Conservation (phyloP, 2,888 invertebrate species). For the Acrobasis repandana region DNA sequence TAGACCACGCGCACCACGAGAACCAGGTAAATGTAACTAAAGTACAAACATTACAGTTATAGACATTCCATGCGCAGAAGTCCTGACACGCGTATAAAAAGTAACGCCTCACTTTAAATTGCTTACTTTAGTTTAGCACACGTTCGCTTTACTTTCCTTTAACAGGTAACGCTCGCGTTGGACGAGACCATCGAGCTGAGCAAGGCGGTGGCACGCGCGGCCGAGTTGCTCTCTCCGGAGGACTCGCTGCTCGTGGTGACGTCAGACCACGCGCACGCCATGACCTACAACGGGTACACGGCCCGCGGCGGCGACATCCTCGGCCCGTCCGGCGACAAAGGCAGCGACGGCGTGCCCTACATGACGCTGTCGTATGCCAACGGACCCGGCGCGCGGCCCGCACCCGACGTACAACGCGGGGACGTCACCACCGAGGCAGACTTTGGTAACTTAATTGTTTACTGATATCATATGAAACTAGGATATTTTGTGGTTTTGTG, state of each 20-base stretch:
- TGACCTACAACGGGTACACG: conserved; percentile 61
- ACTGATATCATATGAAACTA: neutral
- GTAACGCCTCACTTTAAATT: too few species aligned
- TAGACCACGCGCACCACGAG: conserved; percentile 87
- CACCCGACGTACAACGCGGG: conserved; percentile 58
- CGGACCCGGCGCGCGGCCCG: conserved; percentile 72
- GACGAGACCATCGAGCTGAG: conserved; percentile 60
- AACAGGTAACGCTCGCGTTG: conserved; percentile 63
- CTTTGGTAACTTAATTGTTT: conserved; percentile 44
- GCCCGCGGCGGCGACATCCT: conserved; percentile 62
- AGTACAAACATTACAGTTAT: neutral
- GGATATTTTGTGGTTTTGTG: too few species aligned
- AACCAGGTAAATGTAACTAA: conserved; percentile 40
- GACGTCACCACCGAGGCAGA: conserved; percentile 63
- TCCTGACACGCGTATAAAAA: too few species aligned
- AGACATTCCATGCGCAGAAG: too few species aligned
- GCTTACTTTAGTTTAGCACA: too few species aligned
- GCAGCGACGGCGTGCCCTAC: conserved; percentile 77
- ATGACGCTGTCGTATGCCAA: conserved; percentile 81
- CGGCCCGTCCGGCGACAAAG: conserved; percentile 63
- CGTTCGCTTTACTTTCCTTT: conserved; percentile 45
- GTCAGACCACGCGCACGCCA: conserved; percentile 63
- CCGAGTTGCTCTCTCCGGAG: conserved; percentile 62
- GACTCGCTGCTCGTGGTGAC: conserved; percentile 87
- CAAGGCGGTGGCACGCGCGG: conserved; percentile 79